Percentiles rank a stretch among this genome's conserved stretches.
Conservation (phyloP, 2,888 invertebrate species). For the Polyommatus iphigenia region DNA sequence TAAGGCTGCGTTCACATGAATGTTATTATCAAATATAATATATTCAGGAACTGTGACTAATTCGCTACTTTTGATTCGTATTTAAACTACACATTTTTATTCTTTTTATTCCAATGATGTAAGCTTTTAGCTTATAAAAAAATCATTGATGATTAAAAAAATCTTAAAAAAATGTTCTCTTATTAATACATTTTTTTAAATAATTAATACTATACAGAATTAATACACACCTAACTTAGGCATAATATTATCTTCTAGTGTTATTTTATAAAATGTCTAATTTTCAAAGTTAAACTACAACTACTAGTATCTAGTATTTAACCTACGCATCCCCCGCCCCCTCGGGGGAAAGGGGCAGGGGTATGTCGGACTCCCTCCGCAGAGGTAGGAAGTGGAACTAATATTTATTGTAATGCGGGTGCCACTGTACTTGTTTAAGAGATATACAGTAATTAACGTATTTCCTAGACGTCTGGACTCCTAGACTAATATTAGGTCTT, state of each 20-base stretch:
- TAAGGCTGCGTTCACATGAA: not conserved
- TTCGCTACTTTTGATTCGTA: too few species aligned
- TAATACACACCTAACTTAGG: too few species aligned
- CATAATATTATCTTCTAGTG: not conserved
- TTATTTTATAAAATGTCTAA: not conserved
- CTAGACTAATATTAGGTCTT: not conserved
- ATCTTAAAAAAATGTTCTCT: too few species aligned
- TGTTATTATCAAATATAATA: not conserved
- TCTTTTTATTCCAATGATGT: too few species aligned
- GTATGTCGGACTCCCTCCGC: too few species aligned
- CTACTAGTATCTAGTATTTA: not conserved
- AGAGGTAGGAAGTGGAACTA: not conserved
- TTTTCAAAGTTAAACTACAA: not conserved
- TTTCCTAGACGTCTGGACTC: slow-evolving; percentile 15
- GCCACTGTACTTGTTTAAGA: not conserved
- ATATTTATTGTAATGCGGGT: not conserved
- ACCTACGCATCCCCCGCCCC: too few species aligned
- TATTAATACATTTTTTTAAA: too few species aligned
- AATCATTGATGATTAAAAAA: too few species aligned
- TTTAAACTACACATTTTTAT: too few species aligned
- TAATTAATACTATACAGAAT: too few species aligned
- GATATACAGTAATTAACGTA: not conserved
- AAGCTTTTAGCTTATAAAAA: too few species aligned
- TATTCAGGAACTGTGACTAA: not conserved
- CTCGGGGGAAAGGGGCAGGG: too few species aligned